Evolutionary conservation across 2,113 vertebrate species (phyloP).

Genomic region (Myotis davidii): DNA sequence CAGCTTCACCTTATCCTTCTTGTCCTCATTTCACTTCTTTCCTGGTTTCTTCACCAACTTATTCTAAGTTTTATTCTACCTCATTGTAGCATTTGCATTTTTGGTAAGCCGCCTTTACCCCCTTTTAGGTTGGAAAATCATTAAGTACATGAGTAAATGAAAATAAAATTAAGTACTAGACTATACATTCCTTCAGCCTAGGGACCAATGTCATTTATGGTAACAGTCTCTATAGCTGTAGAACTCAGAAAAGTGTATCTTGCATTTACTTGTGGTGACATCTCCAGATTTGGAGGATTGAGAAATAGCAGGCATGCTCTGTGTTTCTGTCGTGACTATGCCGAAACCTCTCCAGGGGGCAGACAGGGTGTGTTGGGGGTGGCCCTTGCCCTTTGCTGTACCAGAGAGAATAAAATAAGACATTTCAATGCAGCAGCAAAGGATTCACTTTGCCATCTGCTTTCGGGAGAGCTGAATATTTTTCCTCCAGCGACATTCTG

Average conservation of each 20-base stretch:
- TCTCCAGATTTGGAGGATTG: not conserved
- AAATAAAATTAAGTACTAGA: conserved; percentile 6
- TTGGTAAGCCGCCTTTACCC: not conserved
- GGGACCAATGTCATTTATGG: not conserved
- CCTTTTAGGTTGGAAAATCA: not conserved
- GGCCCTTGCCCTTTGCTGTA: not conserved
- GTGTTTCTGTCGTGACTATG: not conserved
- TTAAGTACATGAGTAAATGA: not conserved
- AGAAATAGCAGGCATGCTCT: not conserved
- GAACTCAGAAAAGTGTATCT: not conserved
- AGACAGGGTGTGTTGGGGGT: not conserved
- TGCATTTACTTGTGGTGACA: not conserved
- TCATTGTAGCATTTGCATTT: not conserved
- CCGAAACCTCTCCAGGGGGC: not conserved
- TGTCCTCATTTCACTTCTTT: conserved; percentile 25
- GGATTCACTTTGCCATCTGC: not conserved
- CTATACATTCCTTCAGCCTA: not conserved
- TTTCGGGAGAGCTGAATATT: conserved; percentile 39
- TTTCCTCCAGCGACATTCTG: not conserved
- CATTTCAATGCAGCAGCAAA: conserved; percentile 27
- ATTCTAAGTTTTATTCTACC: not conserved
- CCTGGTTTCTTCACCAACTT: not conserved
- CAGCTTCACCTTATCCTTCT: not conserved
- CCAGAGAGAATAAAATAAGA: conserved; percentile 53
- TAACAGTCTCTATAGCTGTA: not conserved